Evolutionary conservation across 2,888 invertebrate species (phyloP), one percentile per base, ranked within the genome.

Genomic region (Lamellibrachia columna): DNA sequence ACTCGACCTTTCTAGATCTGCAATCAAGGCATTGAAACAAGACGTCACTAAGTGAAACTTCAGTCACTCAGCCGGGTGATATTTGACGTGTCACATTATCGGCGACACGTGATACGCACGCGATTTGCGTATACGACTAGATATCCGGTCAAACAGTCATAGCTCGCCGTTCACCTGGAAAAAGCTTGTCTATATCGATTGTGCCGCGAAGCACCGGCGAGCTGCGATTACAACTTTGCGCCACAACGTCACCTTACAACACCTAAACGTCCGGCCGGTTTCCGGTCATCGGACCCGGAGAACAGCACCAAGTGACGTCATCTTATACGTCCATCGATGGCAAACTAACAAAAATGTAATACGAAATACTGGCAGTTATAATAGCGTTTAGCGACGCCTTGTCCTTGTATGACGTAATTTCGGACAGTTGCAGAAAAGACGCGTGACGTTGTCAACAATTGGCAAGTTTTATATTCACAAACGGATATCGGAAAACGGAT

Each of bases 1-100:
- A 75, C 75, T 15, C 75, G 75, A n/a, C 75, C 6, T 11, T 11
- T n/a, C 7, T 22, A 75, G 75, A 75, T 75, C 75, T 75, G 15
- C 1, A 75, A 75, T 75, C 75, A 22, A 75, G 75, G 15, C 75
- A 75, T 15, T 75, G 75, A 22, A 3, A 75, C 75, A 75, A 75
- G 75, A 75, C 75, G 75, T 75, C 75, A 75, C 75, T 75, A 75
- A 75, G 75, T 75, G 75, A 75, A 75, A 75, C 75, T 75, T 75
- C 75, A 75, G 75, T 75, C 75, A 75, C 22, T 75, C 75, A 4
- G 11, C 75, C 75, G 22, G 40, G 75, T 22, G 75, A 75, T 75
- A 22, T 75, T 75, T 75, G 75, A 75, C 75, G 22, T 75, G 75
- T 75, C 75, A 75, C 75, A n/a, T 22, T 75, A 75, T n/a, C 15